Percentiles rank a stretch among this genome's conserved stretches.
Evolutionary conservation across 2,113 vertebrate genomes (phyloP).

Genomic region (Odontophorus gujanensis): DNA sequence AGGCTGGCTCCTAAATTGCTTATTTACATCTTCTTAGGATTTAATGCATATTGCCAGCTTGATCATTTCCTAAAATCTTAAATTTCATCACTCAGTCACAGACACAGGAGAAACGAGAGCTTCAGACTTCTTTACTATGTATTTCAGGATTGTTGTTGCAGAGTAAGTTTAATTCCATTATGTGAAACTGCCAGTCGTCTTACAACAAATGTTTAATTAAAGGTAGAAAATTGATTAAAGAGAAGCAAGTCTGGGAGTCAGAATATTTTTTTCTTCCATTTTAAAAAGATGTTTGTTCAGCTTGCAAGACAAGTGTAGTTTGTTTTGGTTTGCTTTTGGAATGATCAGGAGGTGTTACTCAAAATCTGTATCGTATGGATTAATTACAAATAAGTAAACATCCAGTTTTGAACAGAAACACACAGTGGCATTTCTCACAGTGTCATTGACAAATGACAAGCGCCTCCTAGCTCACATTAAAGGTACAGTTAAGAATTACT

Average conservation of each 20-base stretch:
- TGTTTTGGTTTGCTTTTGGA: not conserved
- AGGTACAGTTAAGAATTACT: constrained; percentile 18
- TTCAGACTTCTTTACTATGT: not conserved
- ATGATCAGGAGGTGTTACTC: not conserved
- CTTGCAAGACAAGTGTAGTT: not conserved
- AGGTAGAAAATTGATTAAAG: not conserved
- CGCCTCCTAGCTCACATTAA: constrained; percentile 1
- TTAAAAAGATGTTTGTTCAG: not conserved
- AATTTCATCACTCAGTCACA: not conserved
- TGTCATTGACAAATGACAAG: constrained; percentile 31
- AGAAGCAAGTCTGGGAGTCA: not conserved
- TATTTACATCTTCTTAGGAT: not conserved
- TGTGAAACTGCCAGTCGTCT: not conserved
- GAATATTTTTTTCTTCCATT: not conserved
- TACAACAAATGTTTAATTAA: not conserved
- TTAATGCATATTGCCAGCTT: not conserved
- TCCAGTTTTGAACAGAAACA: not conserved
- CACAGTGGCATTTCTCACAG: constrained; percentile 3
- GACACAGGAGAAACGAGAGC: not conserved
- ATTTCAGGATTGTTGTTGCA: not conserved
- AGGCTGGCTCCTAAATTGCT: not conserved
- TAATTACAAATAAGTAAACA: constrained; percentile 1
- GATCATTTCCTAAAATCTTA: not conserved
- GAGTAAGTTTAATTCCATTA: not conserved
- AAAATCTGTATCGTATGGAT: not conserved